A percentile compares a stretch with the other conserved stretches of the same genome.
phyloP scores from a whole-genome alignment of 2,797 vertebrate species.

The Pelodytes ibericus region DNA sequence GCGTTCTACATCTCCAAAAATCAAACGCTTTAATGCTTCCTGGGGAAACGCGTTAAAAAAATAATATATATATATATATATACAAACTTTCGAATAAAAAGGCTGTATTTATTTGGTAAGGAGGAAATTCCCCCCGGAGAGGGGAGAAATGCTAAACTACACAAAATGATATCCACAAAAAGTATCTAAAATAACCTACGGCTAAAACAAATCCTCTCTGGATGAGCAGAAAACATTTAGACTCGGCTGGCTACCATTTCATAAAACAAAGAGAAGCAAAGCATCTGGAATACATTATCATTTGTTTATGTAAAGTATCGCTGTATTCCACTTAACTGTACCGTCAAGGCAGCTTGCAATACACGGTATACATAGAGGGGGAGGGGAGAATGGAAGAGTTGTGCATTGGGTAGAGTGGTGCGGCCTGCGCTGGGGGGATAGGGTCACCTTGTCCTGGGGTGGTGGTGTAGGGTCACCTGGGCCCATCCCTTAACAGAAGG shows the following conservation, averaged over 20 bases:
- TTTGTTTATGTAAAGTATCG: neutral
- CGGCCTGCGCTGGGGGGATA: no score
- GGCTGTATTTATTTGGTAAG: neutral
- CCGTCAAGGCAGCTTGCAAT: no score
- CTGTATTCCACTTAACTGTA: neutral
- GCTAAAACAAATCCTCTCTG: neutral
- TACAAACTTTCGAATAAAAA: conserved; percentile 23
- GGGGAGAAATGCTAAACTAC: neutral
- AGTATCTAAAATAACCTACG: neutral
- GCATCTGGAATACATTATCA: neutral
- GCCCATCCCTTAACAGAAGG: no score
- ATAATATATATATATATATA: neutral
- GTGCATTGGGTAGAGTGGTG: no score
- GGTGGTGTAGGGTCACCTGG: no score
- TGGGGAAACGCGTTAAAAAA: neutral
- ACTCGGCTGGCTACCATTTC: neutral
- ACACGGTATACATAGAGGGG: no score
- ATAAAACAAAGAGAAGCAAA: neutral
- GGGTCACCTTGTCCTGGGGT: no score
- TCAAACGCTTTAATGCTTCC: conserved; percentile 8
- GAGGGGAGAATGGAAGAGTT: no score
- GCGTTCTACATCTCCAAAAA: neutral
- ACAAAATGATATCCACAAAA: neutral
- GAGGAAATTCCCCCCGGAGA: conserved; percentile 10
- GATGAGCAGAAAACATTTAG: neutral